Evolutionary conservation across 2,797 vertebrate species (phyloP), one percentile per base, ranked within the genome.

Genomic region (Australoheros facetus): DNA sequence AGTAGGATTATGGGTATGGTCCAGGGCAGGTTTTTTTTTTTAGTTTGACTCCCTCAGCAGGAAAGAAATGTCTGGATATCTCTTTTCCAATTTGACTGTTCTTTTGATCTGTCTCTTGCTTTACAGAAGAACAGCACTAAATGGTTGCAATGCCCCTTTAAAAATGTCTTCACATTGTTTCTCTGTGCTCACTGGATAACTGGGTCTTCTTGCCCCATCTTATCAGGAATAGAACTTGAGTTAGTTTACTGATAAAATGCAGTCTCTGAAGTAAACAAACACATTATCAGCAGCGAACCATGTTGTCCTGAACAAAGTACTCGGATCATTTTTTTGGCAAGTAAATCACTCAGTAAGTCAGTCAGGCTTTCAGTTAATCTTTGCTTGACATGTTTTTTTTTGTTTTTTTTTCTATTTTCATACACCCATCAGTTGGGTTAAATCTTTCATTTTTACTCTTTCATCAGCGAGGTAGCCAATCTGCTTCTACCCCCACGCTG

Each of bases 401-500:
- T 69, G 83, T 89, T 83, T 58, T 77, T 48, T 80, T 77, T 80
- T 71, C 39, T 39, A 23, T 85, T 89, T 84, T 48, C 80, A 69
- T 76, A 87, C 80, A 71, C 75, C 91, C 90, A 93, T 94, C 88
- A 85, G 62, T 79, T 34, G 73, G 71, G 87, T 94, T 94, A 91
- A 94, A 92, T 94, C 85, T 93, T 93, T 93, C 56, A 92, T 91
- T 93, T 87, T 89, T 66, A 82, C 62, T 66, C 90, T 93, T 94
- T 93, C 93, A 94, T 94, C 85, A 88, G 85, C 55, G 32, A 75
- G 66, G 64, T 76, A 66, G 45, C 80, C 86, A 87, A 92, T 92
- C 85, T 90, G 78, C 71, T 1, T 42, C 82, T 87, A 80, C 87
- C 91, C 88, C 86, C 64, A 64, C 85, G 56, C 48, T 75, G 70